Evolutionary conservation across 2,797 vertebrate species (phyloP).

Genomic region (Labeo calbasu): DNA sequence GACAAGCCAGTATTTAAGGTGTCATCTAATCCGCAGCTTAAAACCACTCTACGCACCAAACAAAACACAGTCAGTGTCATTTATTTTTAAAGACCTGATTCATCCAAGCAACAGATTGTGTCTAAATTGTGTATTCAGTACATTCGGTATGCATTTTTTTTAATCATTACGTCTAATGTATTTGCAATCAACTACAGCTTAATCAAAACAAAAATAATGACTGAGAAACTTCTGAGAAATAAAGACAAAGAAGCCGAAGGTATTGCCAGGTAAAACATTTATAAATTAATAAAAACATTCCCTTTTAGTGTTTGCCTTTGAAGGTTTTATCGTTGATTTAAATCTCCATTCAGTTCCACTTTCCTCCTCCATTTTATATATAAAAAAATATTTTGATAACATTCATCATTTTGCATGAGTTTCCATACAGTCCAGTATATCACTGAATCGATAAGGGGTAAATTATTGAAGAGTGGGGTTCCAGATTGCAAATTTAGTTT

Average conservation of each 20-base stretch:
- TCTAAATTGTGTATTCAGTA: no score
- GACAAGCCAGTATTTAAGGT: conserved; percentile 6
- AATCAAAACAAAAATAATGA: neutral
- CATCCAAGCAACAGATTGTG: neutral
- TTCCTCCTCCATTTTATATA: conserved; percentile 71
- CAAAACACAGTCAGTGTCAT: neutral
- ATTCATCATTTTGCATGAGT: conserved; percentile 75
- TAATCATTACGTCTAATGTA: neutral
- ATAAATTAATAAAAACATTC: conserved; percentile 88
- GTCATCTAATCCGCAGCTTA: neutral
- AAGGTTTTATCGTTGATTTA: conserved; percentile 64
- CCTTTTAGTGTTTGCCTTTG: conserved; percentile 80
- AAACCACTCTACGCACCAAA: neutral
- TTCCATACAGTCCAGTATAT: conserved; percentile 67
- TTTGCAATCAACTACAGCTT: conserved; percentile 14
- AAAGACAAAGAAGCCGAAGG: conserved; percentile 61
- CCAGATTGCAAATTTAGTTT: conserved; percentile 26
- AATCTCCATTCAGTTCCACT: conserved; percentile 52
- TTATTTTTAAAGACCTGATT: neutral
- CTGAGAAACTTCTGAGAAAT: conserved; percentile 53
- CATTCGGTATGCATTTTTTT: neutral
- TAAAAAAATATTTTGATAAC: conserved; percentile 84
- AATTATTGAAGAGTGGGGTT: conserved; percentile 7
- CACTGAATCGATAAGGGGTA: conserved; percentile 9
- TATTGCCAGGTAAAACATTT: conserved; percentile 83